Evolutionary conservation across 2,888 invertebrate genomes (phyloP), one percentile per base, ranked within the genome.

Genomic region (Macaria notata): DNA sequence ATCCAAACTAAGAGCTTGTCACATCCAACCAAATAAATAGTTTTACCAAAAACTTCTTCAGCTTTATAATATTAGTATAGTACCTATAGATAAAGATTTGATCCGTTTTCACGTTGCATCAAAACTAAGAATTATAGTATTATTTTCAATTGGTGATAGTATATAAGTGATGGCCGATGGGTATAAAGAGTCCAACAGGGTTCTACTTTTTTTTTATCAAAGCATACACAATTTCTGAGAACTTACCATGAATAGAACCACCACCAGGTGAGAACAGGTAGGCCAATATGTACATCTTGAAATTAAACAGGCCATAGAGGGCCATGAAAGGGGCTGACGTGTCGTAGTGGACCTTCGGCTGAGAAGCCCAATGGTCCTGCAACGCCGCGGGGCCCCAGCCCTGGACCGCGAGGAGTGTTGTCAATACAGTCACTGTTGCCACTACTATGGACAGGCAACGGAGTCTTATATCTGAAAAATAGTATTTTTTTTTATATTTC

Each of bases 251-350:
- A 49, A 96, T 91, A 64, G 96, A 95, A 69, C 95, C 95, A 59
- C 93, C 93, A 31, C 95, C 95, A 0, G 98, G 98, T 0, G 98
- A 96, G 84, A 98, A 99, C 48, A 99, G 95, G 84, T 98, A 98
- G 9, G 98, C 97, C 95, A 98, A 95, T 5, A 96, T 95, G 84
- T 96, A 98, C 65, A 98, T 86, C 83, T 98, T 98, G 83, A 98
- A 97, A 91, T 99, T 99, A 54, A 98, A 93, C 46, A 98, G 92
- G 31, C 98, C 98, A 82, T 98, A 98, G 68, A 98, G 95, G 3
- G 98, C 96, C 96, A 99, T 98, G 86, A 99, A 99, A 67, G 98
- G 97, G 5, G 97, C 97, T 0, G 98, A 98, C 68, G 97, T 98
- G 72, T 95, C 95, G 83, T 98, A 98, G 78, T 95, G 96, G 42